Evolutionary conservation across 2,888 invertebrate species (phyloP).

Genomic region (Rapana venosa): DNA sequence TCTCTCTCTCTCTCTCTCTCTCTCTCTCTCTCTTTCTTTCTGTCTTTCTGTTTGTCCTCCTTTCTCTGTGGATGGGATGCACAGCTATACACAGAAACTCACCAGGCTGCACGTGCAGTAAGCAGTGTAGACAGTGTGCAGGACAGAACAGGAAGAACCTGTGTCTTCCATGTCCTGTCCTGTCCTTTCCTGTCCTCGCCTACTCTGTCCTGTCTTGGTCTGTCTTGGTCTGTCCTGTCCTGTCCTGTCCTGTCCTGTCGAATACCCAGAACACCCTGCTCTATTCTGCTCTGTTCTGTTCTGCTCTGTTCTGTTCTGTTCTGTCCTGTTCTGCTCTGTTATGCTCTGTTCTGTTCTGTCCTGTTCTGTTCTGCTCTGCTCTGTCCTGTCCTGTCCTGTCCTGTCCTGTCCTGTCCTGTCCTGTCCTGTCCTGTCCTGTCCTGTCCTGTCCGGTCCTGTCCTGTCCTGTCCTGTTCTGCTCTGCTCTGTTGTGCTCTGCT

Average conservation of each 20-base stretch:
- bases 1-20: neutral
- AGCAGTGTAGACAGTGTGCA: too few relatives aligned
- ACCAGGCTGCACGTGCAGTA: too few relatives aligned
- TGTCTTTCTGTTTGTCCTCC: neutral
- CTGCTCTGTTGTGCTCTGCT: neutral
- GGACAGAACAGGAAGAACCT: too few relatives aligned
- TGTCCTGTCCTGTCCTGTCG: neutral
- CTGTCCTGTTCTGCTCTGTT: neutral
- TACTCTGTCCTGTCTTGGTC: neutral
- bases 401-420: neutral
- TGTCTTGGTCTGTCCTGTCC: neutral
- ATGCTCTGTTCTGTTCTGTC: slow-evolving; percentile 4
- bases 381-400: neutral
- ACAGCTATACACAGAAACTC: too few relatives aligned
- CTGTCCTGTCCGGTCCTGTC: neutral
- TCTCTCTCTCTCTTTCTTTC: neutral
- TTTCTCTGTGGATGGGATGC: neutral
- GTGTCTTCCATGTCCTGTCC: neutral
- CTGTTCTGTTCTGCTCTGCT: neutral
- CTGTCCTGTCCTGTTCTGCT: neutral
- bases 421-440: neutral
- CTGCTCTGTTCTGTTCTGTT: neutral
- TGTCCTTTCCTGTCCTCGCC: neutral
- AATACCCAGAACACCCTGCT: too few relatives aligned
- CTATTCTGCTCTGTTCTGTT: neutral